Evolutionary conservation across 2,797 vertebrate genomes (phyloP).

Genomic region (Argyrosomus regius): DNA sequence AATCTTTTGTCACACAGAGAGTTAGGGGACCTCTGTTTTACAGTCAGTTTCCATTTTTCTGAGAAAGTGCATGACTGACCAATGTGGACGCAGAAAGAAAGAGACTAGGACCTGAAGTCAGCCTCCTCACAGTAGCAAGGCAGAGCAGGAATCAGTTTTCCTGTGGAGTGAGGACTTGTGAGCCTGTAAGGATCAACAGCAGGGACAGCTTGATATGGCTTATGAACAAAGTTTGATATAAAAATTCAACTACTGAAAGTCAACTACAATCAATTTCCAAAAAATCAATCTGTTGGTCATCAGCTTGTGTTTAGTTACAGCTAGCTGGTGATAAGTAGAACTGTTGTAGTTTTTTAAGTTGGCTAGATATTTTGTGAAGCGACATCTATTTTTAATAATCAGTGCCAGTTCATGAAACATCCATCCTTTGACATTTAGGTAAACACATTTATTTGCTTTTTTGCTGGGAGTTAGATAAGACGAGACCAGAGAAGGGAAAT

Average conservation of each 20-base stretch:
- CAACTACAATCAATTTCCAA: not conserved
- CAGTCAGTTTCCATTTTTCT: not conserved
- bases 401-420: not conserved
- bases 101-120: not conserved
- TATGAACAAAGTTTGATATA: not conserved
- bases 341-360: not conserved
- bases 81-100: not conserved
- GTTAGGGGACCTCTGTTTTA: not conserved
- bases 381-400: not conserved
- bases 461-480: not conserved
- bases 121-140: conserved; percentile 6
- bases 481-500: not conserved
- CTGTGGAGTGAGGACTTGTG: not conserved
- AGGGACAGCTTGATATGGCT: not conserved
- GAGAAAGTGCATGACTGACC: not conserved
- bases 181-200: not conserved
- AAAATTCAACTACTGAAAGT: not conserved
- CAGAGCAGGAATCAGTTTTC: not conserved
- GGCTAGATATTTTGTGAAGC: not conserved
- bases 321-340: not conserved
- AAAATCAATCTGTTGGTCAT: not conserved
- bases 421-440: not conserved
- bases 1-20: not conserved
- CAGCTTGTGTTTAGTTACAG: not conserved
- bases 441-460: not conserved